Conservation (phyloP, 2,113 vertebrate genomes). For the Pangasianodon hypophthalmus region DNA sequence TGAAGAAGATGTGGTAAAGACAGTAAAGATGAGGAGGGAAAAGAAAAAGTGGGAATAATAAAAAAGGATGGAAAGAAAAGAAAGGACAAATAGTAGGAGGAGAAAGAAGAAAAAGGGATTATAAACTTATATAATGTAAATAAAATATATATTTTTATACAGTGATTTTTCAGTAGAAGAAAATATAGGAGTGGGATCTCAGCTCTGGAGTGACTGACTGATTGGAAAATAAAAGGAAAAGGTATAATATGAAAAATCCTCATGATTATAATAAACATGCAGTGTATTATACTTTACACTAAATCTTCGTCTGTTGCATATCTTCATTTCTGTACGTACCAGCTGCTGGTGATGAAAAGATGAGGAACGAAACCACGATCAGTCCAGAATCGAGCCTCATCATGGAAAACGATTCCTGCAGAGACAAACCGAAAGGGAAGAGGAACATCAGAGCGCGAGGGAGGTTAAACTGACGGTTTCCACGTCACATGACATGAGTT, state of each 20-base stretch:
- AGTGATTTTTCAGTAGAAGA: neutral
- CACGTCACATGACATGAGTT: neutral
- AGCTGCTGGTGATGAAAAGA: slow-evolving; percentile 1
- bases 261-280: neutral
- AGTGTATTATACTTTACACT: neutral
- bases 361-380: slow-evolving; percentile 4
- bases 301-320: neutral
- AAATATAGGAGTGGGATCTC: neutral
- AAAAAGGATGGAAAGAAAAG: neutral
- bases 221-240: neutral
- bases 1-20: neutral
- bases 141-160: neutral
- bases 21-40: neutral
- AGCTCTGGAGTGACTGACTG: neutral
- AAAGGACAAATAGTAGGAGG: neutral
- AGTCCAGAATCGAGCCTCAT: slow-evolving; percentile 3
- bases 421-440: neutral
- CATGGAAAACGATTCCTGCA: neutral
- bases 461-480: neutral
- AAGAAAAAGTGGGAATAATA: neutral
- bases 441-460: neutral
- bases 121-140: neutral
- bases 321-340: slow-evolving; percentile 23
- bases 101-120: neutral
- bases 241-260: no score